Percentiles rank a stretch among this genome's conserved stretches.
phyloP scores from a whole-genome alignment of 2,113 vertebrate genomes.

The Elgaria multicarinata region DNA sequence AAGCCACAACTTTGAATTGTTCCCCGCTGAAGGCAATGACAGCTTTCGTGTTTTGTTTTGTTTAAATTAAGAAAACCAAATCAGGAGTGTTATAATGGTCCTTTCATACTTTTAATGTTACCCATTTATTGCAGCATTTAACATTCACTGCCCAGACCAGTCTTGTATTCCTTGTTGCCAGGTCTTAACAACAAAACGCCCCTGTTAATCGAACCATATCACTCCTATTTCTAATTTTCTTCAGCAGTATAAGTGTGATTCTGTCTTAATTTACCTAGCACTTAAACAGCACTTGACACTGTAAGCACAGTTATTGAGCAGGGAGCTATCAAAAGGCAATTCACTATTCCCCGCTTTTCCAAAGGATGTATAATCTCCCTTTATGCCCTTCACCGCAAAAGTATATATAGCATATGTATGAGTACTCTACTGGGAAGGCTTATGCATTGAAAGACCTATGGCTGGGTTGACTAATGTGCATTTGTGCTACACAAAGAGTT shows the following conservation, averaged over 20 bases:
- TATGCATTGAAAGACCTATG: not conserved
- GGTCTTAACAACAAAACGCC: conserved; percentile 64
- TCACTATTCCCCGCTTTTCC: conserved; percentile 6
- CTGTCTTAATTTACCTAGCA: conserved; percentile 58
- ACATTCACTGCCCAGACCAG: conserved; percentile 66
- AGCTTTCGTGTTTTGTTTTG: conserved; percentile 40
- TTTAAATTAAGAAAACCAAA: conserved; percentile 68
- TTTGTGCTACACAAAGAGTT: not conserved
- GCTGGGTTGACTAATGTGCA: not conserved
- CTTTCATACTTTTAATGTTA: conserved; percentile 73
- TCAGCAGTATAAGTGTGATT: conserved; percentile 58
- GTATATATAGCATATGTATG: fast-evolving
- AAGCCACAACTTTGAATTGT: conserved; percentile 65
- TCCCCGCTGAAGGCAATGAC: conserved; percentile 57
- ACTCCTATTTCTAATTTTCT: conserved; percentile 59
- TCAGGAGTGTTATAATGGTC: conserved; percentile 70
- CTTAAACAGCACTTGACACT: conserved; percentile 40
- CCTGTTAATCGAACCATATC: conserved; percentile 67
- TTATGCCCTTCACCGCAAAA: not conserved
- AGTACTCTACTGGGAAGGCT: not conserved
- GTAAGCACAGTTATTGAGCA: conserved; percentile 12
- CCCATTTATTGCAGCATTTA: conserved; percentile 69
- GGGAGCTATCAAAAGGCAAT: conserved; percentile 22
- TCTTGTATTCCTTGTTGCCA: conserved; percentile 68
- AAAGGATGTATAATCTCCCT: not conserved